Evolutionary conservation across 1,140 invertebrate species (phyloP).

Genomic region (Teleogryllus occipitalis): DNA sequence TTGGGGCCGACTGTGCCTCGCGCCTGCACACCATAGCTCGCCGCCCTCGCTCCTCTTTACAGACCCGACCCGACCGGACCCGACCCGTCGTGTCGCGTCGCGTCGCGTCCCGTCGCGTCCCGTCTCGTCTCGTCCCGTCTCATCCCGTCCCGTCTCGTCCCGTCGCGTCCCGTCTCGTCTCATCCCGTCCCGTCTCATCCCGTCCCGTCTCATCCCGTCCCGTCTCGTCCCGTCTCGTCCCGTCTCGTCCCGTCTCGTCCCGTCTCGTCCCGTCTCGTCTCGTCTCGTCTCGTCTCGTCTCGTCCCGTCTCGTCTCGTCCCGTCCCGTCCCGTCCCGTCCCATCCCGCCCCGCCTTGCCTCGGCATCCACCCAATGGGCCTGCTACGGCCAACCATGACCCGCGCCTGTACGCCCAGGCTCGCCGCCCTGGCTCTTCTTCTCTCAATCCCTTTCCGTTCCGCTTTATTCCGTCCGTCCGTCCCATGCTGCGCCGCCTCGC

Average conservation of each 20-base stretch:
- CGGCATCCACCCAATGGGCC: slow-evolving; percentile 6
- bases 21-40: too few species aligned
- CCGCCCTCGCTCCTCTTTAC: too few species aligned
- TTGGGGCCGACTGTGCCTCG: too few species aligned
- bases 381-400: too few species aligned
- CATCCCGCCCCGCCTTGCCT: slow-evolving; percentile 6
- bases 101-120: slow-evolving; percentile 12
- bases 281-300: slow-evolving; percentile 18
- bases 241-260: slow-evolving; percentile 18
- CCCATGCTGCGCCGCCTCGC: too few species aligned
- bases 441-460: too few species aligned
- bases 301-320: slow-evolving; percentile 19
- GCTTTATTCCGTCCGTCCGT: too few species aligned
- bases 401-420: too few species aligned
- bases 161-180: slow-evolving; percentile 12
- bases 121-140: slow-evolving; percentile 17
- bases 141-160: slow-evolving; percentile 8
- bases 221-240: slow-evolving; percentile 17
- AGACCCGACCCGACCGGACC: slow-evolving; percentile 10
- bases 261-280: slow-evolving; percentile 16
- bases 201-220: slow-evolving; percentile 17
- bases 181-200: slow-evolving; percentile 14
- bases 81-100: slow-evolving; percentile 15
- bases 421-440: too few species aligned
- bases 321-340: slow-evolving; percentile 13